phyloP scores from a whole-genome alignment of 1,140 invertebrate genomes.

The Heliothis subflexa region DNA sequence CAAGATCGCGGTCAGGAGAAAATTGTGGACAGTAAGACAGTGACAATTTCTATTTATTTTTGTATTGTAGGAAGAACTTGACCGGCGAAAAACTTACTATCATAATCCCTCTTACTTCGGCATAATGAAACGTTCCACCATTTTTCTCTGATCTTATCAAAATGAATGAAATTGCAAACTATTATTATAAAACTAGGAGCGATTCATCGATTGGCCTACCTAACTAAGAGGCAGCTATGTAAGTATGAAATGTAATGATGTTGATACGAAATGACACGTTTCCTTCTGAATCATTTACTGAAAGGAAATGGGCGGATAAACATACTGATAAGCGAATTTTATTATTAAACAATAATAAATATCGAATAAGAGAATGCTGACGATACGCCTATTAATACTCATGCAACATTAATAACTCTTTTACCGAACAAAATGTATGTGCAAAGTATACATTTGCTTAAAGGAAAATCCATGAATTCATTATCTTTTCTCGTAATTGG shows the following conservation, averaged over 20 bases:
- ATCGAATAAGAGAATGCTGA: neutral
- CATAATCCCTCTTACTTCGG: no score
- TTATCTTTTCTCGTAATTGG: neutral
- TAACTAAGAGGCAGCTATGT: no score
- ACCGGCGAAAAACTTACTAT: no score
- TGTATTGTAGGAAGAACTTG: neutral
- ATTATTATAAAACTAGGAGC: no score
- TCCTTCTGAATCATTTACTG: constrained; percentile 23
- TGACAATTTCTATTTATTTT: neutral
- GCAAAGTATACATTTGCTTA: no score
- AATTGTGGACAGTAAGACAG: neutral
- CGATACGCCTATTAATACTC: neutral
- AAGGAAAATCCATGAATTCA: neutral
- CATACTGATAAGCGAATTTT: constrained; percentile 2
- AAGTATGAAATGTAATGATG: no score
- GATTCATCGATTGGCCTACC: no score
- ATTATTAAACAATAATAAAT: neutral
- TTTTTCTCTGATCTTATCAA: no score
- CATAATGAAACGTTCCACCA: no score
- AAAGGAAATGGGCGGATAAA: constrained; percentile 8
- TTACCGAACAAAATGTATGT: no score
- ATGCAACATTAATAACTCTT: no score
- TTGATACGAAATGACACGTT: neutral
- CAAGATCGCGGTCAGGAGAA: constrained; percentile 2
- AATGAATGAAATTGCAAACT: no score